These are phyloP conservation scores for Eptesicus fuscus DNA, from an alignment of 2,113 vertebrate species.

Conservation along the genomic window DNA sequence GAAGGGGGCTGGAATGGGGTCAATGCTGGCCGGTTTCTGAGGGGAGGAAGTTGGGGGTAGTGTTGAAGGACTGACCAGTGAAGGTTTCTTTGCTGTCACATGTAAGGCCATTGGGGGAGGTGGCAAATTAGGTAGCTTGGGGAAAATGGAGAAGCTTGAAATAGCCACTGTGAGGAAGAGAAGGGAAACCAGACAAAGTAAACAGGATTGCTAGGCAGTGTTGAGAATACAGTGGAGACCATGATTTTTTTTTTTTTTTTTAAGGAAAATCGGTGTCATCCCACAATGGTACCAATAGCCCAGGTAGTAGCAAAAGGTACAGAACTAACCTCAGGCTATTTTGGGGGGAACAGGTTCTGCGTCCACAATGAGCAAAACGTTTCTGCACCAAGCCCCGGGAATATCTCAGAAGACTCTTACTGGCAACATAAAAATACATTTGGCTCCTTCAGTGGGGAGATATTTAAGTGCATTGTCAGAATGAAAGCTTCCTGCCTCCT, in stretches of 20 bases:
- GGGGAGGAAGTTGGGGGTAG: no score
- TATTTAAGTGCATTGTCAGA: background rate
- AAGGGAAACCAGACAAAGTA: background rate
- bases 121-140: no score
- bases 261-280: background rate
- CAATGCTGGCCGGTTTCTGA: fast-evolving
- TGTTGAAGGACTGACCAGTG: no score
- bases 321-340: background rate
- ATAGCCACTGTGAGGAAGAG: background rate
- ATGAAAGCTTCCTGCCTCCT: background rate
- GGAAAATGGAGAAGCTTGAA: background rate
- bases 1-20: fast-evolving
- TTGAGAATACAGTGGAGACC: background rate
- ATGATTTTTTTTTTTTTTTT: background rate
- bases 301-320: background rate
- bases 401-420: background rate
- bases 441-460: background rate
- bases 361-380: background rate
- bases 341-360: background rate
- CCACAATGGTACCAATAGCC: background rate
- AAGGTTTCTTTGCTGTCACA: background rate
- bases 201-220: background rate
- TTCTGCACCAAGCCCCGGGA: background rate
- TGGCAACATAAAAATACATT: background rate
- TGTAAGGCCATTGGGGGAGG: background rate